phyloP scores from a whole-genome alignment of 2,113 vertebrate species.

The Cheirogaleus medius region DNA sequence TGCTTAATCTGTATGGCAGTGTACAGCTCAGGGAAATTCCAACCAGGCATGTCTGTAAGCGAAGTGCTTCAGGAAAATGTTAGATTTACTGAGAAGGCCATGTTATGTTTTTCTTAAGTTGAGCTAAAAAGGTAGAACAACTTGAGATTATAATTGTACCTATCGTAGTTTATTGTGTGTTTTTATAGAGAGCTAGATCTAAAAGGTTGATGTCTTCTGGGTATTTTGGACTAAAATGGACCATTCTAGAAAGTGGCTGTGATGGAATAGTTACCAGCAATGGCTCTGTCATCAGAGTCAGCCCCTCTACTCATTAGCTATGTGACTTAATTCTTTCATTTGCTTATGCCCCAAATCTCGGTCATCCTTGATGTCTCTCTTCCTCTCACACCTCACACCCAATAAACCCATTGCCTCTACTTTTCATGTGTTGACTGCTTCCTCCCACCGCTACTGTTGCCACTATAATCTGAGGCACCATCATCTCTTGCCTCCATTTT shows the following conservation, averaged over 20 bases:
- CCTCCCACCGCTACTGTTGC: not conserved
- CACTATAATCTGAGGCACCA: not conserved
- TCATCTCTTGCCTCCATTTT: not conserved
- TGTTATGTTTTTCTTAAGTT: not conserved
- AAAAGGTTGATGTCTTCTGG: not conserved
- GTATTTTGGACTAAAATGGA: not conserved
- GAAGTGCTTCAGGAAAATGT: conserved; percentile 15
- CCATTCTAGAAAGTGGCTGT: not conserved
- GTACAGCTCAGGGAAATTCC: not conserved
- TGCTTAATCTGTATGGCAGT: not conserved
- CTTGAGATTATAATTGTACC: not conserved
- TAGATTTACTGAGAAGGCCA: not conserved
- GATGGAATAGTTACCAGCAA: not conserved
- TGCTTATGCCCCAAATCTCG: not conserved
- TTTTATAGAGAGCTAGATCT: not conserved
- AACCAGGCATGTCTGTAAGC: not conserved
- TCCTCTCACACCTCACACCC: not conserved
- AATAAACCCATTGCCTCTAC: not conserved
- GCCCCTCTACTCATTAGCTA: not conserved
- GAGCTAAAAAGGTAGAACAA: not conserved
- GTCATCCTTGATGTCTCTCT: not conserved
- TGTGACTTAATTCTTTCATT: not conserved
- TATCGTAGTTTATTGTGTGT: not conserved
- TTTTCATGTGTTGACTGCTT: not conserved
- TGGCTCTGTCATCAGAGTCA: not conserved